Conservation (phyloP, 2,888 invertebrate species). For the Limnephilus auricula region DNA sequence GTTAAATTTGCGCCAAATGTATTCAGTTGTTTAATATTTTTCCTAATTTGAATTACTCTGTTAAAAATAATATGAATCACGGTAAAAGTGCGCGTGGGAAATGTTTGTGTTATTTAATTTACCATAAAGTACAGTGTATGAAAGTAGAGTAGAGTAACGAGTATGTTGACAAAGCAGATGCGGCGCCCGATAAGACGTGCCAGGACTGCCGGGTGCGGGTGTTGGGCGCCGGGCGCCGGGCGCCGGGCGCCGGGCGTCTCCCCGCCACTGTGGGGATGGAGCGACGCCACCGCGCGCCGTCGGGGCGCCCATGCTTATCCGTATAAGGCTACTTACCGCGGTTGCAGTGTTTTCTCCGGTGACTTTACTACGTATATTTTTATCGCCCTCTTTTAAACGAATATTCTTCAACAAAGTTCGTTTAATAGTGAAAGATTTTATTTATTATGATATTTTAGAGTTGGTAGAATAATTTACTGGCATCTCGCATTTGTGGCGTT, state of each 20-base stretch:
- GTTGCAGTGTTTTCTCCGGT: neutral
- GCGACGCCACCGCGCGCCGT: neutral
- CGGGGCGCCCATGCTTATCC: neutral
- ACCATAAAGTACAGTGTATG: neutral
- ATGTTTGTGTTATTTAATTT: neutral
- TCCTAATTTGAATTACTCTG: neutral
- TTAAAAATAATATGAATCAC: neutral
- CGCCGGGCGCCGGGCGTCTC: neutral
- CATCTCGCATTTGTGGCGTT: neutral
- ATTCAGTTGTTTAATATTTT: neutral
- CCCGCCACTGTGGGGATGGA: neutral
- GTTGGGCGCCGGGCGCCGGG: neutral
- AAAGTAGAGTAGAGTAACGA: constrained; percentile 3
- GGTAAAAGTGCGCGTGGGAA: neutral
- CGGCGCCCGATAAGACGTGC: constrained; percentile 25
- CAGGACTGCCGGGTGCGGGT: neutral
- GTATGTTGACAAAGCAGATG: constrained; percentile 45
- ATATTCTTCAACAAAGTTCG: neutral
- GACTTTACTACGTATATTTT: constrained; percentile 25
- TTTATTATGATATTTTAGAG: neutral
- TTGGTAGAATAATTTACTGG: neutral
- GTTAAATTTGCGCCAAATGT: neutral
- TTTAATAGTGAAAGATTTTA: neutral
- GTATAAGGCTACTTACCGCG: constrained; percentile 29
- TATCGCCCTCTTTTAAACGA: neutral